Evolutionary conservation across 2,888 invertebrate genomes (phyloP), one percentile per base, ranked within the genome.

Genomic region (Himalopsyche kuldschensis): DNA sequence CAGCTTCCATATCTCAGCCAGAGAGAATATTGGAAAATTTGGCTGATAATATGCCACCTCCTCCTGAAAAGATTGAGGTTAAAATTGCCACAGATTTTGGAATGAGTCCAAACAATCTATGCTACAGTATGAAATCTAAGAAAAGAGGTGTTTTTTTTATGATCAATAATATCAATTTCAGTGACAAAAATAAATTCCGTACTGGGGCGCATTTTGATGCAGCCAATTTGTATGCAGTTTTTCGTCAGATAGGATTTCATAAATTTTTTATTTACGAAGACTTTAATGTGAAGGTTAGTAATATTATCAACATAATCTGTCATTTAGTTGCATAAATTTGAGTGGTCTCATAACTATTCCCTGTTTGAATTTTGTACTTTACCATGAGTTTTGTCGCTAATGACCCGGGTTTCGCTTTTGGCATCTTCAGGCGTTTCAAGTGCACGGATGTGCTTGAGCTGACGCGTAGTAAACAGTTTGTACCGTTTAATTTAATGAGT

Each of bases 191-290:
- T 85, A 84, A 87, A 41, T 88, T 88, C 86, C 91, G 95, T 47
- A 88, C 89, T 69, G 95, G 95, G 41, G 94, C 94, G n/a, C 90
- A 93, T 83, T 89, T 91, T 4, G 95, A 95, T 89, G 91, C 92
- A 87, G 87, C 89, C 79, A 92, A 93, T 86, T 89, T 95, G 81
- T 90, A 92, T 87, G 89, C 92, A 78, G 89, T 95, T n/a, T 94
- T 95, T 88, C 87, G 87, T 15, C 92, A 93, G 88, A 90, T 95
- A 81, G 94, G 93, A 17, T 94, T 94, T 87, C 84, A 83, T 86
- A 88, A 89, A 76, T 90, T 91, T 55, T 88, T 89, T 79, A 87
- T 88, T 3, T 90, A 91, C 86, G 88, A 88, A 78, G 90, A 94
- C 88, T 89, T 92, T 78, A 90, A 89, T 0, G 88, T 88, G 80